Evolutionary conservation across 1,140 invertebrate species (phyloP), one percentile per base, ranked within the genome.

Genomic region (Pogonomyrmex barbatus): DNA sequence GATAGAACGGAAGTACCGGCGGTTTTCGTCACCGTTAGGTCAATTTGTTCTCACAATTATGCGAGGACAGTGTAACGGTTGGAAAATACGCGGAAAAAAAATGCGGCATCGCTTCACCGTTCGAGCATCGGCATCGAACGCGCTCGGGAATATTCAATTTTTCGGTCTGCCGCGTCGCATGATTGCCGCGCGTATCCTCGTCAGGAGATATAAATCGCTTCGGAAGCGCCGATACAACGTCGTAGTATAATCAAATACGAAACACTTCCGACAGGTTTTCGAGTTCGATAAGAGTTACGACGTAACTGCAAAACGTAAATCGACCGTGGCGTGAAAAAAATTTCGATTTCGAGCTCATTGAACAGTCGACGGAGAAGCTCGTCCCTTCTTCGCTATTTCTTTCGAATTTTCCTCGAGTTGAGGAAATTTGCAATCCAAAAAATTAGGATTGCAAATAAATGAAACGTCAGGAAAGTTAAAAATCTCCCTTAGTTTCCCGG

Each of bases 131-230:
- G 54, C 54, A 63, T 71, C 76, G 54, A 33, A 78, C 58, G 67
- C 54, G 56, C 56, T 85, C 65, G 67, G 54, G 73, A 87, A 85
- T 78, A 71, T 85, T 78, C 68, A 77, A 77, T 87, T 87, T 87
- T 77, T 85, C 82, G 86, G 86, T 87, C 82, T 71, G 82, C 62
- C 84, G 73, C 73, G 73, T 33, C 65, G 68, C 65, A 78, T 78
- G 86, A 87, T 87, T 63, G 86, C 75, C 68, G 47, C 65, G 75
- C 63, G 79, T 39, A 58, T 67, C 56, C 50, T 47, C 56, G 39
- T 33, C 60, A 24, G 39, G 58, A 52, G 39, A 63, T 85, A 85
- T 84, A 78, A 85, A 78, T 85, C 30, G 52, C 33, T 12, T 65
- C 50, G 60, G 76, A 79, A 45, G 54, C 84, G 68, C 68, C 76